Base-by-base conservation (phyloP, 2,113 vertebrate species). In the Serinus canaria region DNA sequence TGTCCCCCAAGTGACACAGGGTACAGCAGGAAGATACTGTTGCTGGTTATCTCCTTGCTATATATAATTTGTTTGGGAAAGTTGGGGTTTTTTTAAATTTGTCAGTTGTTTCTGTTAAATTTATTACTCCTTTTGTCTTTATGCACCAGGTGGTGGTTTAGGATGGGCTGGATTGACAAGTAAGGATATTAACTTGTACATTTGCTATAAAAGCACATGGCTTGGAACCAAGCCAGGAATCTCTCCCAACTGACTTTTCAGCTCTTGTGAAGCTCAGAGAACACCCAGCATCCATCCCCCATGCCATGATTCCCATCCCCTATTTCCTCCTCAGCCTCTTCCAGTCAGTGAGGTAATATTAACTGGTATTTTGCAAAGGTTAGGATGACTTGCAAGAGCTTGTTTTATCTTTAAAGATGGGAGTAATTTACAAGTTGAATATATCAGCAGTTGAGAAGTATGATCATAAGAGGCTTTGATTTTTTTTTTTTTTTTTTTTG, bases 391-490 rank as follows among this genome's bases (percentile, higher is more conserved):
- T 87, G 30, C 8, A 76, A 58, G 39, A 56, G 31, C 33, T 92
- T 84, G 13, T 76, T 91, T 87, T 85, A 73, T 50, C 58, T 93
- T 94, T 69, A 68, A 88, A 83, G 76, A 80, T 69, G 11, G n/a
- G 64, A 92, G 21, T 56, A 89, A 52, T 37, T 94, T 90, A 85
- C 78, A 74, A 69, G 50, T 41, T 91, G 81, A 88, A 77, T 84
- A 63, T 46, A 94, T 88, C 92, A 92, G 35, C 69, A 91, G 19
- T 84, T 96, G 52, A 72, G 73, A 69, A 89, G 50, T 64, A 44
- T 76, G 83, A 80, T 76, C 50, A 14, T 78, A 87, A 91, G 60
- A 22, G 73, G 19, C 53, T 88, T 27, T 87, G 67, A 78, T 87
- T 75, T 7, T 55, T 72, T 5, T 69, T 64, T 41, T 41, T 13